Conservation (phyloP, 2,113 vertebrate genomes). For the Copsychus sechellarum region DNA sequence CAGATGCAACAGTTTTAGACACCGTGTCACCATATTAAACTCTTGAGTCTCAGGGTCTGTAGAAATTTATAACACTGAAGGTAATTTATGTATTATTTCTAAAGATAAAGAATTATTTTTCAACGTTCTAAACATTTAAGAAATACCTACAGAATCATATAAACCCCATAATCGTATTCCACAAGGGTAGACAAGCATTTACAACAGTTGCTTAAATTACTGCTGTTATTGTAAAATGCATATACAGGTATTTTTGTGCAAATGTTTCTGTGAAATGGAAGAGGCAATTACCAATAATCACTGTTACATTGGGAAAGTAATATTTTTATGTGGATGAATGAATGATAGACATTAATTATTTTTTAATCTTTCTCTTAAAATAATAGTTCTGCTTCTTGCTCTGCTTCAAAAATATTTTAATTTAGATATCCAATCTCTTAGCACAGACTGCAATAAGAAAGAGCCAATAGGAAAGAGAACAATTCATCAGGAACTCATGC, state of each 20-base stretch:
- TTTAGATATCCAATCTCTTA: not conserved
- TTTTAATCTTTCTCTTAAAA: not conserved
- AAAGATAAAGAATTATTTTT: not conserved
- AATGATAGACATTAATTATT: not conserved
- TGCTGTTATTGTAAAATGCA: not conserved
- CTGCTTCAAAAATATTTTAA: not conserved
- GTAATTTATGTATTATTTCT: not conserved
- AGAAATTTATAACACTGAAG: not conserved
- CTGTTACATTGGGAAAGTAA: not conserved
- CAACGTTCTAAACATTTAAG: not conserved
- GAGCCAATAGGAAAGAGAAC: not conserved
- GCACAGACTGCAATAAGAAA: not conserved
- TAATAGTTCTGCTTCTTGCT: not conserved
- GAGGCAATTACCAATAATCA: not conserved
- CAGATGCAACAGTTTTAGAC: not conserved
- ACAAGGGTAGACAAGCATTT: not conserved
- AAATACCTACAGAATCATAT: not conserved
- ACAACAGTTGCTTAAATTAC: not conserved
- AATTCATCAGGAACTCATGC: not conserved
- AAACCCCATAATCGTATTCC: not conserved
- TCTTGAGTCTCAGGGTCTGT: rapidly evolving
- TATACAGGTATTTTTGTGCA: not conserved
- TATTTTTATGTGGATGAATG: not conserved
- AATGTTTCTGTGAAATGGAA: not conserved
- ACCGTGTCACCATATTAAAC: not conserved